These are phyloP conservation scores for Gymnocheta viridis DNA, from an alignment of 2,888 invertebrate genomes.

Conservation along the genomic window DNA sequence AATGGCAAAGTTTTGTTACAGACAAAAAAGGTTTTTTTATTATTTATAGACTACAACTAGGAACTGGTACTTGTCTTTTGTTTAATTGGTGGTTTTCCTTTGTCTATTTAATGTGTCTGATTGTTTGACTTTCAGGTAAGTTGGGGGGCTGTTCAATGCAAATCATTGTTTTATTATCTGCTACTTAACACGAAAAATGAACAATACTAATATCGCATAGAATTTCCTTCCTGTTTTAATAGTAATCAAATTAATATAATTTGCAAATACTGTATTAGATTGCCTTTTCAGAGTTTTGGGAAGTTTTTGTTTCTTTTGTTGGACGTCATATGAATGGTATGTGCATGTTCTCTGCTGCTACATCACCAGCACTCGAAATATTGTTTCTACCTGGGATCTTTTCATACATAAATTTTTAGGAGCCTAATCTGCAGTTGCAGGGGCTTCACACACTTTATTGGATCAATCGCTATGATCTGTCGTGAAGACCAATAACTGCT, in stretches of 20 bases:
- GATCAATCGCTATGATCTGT: no score
- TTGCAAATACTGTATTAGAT: conserved; percentile 3
- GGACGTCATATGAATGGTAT: no score
- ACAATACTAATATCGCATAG: background rate
- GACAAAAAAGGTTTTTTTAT: background rate
- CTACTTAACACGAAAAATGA: conserved; percentile 35
- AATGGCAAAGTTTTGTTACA: conserved; percentile 10
- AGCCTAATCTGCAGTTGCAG: no score
- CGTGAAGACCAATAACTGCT: no score
- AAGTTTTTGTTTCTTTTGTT: background rate
- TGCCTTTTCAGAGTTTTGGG: background rate
- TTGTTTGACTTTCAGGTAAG: background rate
- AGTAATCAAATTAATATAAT: conserved; percentile 1
- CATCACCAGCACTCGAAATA: no score
- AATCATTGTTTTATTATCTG: conserved; percentile 45
- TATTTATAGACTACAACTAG: conserved; percentile 10
- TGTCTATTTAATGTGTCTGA: background rate
- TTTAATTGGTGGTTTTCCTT: conserved; percentile 27
- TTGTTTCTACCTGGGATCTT: no score
- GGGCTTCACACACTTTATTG: no score
- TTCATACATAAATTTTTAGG: no score
- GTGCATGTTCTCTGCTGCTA: no score
- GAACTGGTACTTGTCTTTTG: conserved; percentile 34
- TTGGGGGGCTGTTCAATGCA: background rate
- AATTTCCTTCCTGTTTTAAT: conserved; percentile 25